A percentile compares a stretch with the other conserved stretches of the same genome.
Conservation (phyloP, 2,797 vertebrate species). For the Falco concolor region DNA sequence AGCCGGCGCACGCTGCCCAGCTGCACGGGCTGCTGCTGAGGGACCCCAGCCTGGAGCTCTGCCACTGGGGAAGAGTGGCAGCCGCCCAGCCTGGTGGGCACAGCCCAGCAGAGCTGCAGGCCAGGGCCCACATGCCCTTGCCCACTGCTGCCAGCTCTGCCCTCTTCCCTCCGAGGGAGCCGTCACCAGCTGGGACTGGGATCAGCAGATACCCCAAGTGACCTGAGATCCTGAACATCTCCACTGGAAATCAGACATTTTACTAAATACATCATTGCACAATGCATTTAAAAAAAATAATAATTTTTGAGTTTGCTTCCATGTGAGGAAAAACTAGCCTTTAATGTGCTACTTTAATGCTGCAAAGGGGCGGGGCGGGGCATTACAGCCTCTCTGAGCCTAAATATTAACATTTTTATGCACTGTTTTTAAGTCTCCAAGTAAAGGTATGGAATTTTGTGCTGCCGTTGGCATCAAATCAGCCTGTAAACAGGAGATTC, state of each 20-base stretch:
- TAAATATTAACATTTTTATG: not conserved
- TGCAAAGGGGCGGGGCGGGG: not conserved
- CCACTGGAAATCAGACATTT: not conserved
- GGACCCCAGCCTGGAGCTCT: not conserved
- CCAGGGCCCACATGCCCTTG: not conserved
- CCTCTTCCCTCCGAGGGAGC: not conserved
- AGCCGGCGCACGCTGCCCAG: not conserved
- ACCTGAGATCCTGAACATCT: not conserved
- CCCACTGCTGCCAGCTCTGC: not conserved
- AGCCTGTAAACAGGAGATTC: not conserved
- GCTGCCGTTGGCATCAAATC: not conserved
- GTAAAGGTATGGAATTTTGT: not conserved
- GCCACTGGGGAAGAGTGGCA: no score
- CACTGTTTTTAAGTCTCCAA: not conserved
- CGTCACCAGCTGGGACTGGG: not conserved
- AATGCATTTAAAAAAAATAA: no score
- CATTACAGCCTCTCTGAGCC: not conserved
- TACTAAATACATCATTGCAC: not conserved
- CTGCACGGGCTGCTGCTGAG: no score
- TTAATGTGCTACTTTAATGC: not conserved
- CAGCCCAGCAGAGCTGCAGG: rapidly evolving
- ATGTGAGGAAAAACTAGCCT: rapidly evolving
- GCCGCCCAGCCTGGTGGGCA: not conserved
- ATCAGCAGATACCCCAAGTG: no score
- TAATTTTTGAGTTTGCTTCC: not conserved